Conservation (phyloP, 2,113 vertebrate genomes). For the Paraplagusia blochii region DNA sequence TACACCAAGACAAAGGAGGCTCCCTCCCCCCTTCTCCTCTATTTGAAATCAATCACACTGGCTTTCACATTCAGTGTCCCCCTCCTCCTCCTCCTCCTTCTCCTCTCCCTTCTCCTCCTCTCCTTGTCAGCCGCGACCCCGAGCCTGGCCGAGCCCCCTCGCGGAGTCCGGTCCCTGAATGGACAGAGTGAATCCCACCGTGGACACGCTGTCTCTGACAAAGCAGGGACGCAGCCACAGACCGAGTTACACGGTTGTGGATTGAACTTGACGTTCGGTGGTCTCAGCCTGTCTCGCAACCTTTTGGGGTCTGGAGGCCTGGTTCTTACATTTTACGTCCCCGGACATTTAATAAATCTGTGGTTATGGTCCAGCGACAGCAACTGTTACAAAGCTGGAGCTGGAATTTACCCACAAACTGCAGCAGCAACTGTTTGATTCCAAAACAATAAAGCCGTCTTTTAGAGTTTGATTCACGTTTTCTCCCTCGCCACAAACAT, state of each 20-base stretch:
- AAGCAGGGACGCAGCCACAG: slow-evolving; percentile 12
- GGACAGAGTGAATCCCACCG: slow-evolving; percentile 27
- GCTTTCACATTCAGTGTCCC: slow-evolving; percentile 63
- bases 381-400: slow-evolving; percentile 9
- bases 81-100: slow-evolving; percentile 2
- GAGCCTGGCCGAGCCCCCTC: slow-evolving; percentile 48
- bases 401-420: slow-evolving; percentile 21
- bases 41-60: slow-evolving; percentile 76
- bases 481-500: slow-evolving; percentile 10
- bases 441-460: slow-evolving; percentile 6
- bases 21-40: slow-evolving; percentile 47
- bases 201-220: slow-evolving; percentile 33
- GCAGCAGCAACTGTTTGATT: slow-evolving; percentile 23
- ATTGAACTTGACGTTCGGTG: not conserved
- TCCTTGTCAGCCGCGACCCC: slow-evolving; percentile 53
- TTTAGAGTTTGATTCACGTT: not conserved
- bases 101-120: not conserved
- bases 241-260: not conserved
- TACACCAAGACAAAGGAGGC: slow-evolving; percentile 67
- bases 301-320: not conserved
- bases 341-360: not conserved
- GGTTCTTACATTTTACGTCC: not conserved
- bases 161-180: slow-evolving; percentile 38
- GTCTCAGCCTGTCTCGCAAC: slow-evolving; percentile 8
- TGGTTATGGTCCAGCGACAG: slow-evolving; percentile 26